Percentiles rank a stretch among this genome's conserved stretches.
Evolutionary conservation across 2,113 vertebrate genomes (phyloP).

Genomic region (Ceyx cyanopectus): DNA sequence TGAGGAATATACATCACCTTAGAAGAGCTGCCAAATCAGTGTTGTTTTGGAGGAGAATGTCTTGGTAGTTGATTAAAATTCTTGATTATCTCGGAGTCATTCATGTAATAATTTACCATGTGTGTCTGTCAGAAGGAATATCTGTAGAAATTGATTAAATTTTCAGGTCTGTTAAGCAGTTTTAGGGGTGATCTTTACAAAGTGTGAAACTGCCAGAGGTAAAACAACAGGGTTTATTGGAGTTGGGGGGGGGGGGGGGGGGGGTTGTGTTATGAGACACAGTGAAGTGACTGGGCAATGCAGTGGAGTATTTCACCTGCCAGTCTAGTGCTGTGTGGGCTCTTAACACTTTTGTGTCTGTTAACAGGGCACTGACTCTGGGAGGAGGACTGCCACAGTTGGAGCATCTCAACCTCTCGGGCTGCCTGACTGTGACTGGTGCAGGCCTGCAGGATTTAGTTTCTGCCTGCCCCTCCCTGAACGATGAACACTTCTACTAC

Average conservation of each 20-base stretch:
- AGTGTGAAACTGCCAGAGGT: neutral
- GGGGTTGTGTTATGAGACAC: neutral
- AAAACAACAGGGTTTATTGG: accelerated
- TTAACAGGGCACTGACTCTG: constrained; percentile 88
- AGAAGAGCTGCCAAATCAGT: neutral
- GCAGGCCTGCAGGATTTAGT: constrained; percentile 94
- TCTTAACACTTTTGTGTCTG: constrained; percentile 11
- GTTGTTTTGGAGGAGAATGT: neutral
- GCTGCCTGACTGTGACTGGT: constrained; percentile 92
- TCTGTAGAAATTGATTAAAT: neutral
- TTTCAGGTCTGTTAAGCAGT: neutral
- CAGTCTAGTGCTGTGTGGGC: accelerated
- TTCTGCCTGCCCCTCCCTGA: constrained; percentile 91
- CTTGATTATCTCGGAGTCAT: neutral
- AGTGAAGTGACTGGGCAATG: accelerated
- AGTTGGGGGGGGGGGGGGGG: neutral
- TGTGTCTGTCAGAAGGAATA: neutral
- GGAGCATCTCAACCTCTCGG: constrained; percentile 96
- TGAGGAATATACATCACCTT: neutral
- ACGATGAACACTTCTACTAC: constrained; percentile 99
- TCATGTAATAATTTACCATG: neutral
- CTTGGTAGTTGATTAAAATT: neutral
- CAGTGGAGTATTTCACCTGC: neutral
- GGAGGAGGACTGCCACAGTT: constrained; percentile 91
- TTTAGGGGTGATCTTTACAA: neutral